These are phyloP conservation scores for Ophioderma brevispina DNA, from an alignment of 35 echinoderm and acorn worm species.

Conservation along the genomic window DNA sequence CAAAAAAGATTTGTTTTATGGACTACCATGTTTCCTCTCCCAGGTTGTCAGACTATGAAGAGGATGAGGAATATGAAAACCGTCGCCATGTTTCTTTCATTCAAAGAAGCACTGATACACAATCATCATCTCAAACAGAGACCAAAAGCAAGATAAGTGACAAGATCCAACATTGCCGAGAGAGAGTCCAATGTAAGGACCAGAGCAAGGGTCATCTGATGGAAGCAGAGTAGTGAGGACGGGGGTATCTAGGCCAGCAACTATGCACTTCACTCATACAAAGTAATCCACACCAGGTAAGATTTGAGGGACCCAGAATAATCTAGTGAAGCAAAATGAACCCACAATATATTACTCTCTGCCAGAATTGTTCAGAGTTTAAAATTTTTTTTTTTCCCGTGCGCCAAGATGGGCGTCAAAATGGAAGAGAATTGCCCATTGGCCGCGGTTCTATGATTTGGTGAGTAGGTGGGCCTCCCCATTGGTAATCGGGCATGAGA, in stretches of 20 bases:
- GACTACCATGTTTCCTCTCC: background rate
- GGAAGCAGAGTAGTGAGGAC: background rate
- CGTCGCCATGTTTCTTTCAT: background rate
- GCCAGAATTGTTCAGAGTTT: too few species aligned
- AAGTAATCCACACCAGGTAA: background rate
- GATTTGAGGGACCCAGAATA: too few species aligned
- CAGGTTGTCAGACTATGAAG: slow-evolving; percentile 50
- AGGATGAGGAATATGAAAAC: background rate
- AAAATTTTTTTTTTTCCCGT: too few species aligned
- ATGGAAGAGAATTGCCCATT: too few species aligned
- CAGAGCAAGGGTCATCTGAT: background rate
- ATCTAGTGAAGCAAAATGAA: too few species aligned
- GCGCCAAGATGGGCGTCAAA: too few species aligned
- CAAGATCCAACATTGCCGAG: background rate
- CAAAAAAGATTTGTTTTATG: background rate
- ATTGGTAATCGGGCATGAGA: too few species aligned
- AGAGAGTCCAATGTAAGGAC: slow-evolving; percentile 17
- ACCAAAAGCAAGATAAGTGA: background rate
- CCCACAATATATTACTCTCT: too few species aligned
- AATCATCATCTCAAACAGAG: background rate
- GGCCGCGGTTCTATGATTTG: too few species aligned
- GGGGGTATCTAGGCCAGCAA: background rate
- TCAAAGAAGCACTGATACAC: background rate
- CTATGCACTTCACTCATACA: slow-evolving; percentile 46
- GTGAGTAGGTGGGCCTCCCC: too few species aligned